phyloP scores from a whole-genome alignment of 2,113 vertebrate genomes.

The mouse (Mus musculus) region GRCm39 chr7:58962001-58962500 shows the following conservation, averaged over 20 bases:
- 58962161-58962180: background rate
- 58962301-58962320: background rate
- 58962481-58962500: background rate
- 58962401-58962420: background rate
- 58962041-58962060: background rate
- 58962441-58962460: background rate
- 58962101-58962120: background rate
- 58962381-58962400: background rate
- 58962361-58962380: background rate
- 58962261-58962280: background rate
- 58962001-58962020: background rate
- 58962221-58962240: background rate
- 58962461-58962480: background rate
- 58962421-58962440: background rate
- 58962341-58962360: background rate
- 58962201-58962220: background rate
- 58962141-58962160: background rate
- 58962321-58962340: background rate
- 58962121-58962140: background rate
- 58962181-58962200: background rate
- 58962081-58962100: background rate
- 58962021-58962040: background rate
- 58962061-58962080: background rate
- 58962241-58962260: background rate
- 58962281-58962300: background rate